Evolutionary conservation across 2,888 invertebrate genomes (phyloP).

Genomic region (Papilio elwesi): DNA sequence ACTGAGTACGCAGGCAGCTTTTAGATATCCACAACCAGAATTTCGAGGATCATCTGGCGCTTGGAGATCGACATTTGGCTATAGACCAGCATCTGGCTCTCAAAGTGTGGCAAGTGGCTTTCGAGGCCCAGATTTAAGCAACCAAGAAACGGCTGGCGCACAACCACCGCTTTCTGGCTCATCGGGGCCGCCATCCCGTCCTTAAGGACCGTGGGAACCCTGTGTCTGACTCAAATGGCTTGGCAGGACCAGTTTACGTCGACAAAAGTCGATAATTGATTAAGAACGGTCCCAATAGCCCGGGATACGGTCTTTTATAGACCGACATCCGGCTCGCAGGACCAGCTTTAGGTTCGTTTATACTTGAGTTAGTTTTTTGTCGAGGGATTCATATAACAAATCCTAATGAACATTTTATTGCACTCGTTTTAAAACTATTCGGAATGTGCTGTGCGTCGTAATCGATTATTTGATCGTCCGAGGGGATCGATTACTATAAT

Average conservation of each 20-base stretch:
- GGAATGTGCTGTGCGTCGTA: constrained; percentile 13
- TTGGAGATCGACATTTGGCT: neutral
- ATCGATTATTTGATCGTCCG: constrained; percentile 11
- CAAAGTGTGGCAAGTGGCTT: neutral
- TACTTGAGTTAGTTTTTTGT: constrained; percentile 20
- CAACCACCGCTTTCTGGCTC: neutral
- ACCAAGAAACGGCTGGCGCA: neutral
- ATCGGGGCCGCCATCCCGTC: neutral
- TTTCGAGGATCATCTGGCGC: neutral
- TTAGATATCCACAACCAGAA: neutral
- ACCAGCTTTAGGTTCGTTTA: neutral
- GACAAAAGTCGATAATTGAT: neutral
- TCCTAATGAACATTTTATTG: constrained; percentile 11
- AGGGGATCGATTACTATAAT: neutral
- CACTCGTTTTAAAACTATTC: constrained; percentile 16
- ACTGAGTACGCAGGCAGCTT: neutral
- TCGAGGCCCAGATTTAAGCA: neutral
- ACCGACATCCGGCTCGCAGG: neutral
- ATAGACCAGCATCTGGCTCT: neutral
- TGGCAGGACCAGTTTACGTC: constrained; percentile 4
- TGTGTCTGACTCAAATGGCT: constrained; percentile 9
- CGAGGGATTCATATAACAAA: constrained; percentile 12
- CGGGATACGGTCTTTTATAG: neutral
- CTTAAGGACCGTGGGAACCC: constrained; percentile 9
- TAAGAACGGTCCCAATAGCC: neutral